Percentiles rank a stretch among this genome's conserved stretches.
These are phyloP conservation scores for Craterocephalus amniculus DNA, from an alignment of 2,797 vertebrate genomes.

Conservation along the genomic window DNA sequence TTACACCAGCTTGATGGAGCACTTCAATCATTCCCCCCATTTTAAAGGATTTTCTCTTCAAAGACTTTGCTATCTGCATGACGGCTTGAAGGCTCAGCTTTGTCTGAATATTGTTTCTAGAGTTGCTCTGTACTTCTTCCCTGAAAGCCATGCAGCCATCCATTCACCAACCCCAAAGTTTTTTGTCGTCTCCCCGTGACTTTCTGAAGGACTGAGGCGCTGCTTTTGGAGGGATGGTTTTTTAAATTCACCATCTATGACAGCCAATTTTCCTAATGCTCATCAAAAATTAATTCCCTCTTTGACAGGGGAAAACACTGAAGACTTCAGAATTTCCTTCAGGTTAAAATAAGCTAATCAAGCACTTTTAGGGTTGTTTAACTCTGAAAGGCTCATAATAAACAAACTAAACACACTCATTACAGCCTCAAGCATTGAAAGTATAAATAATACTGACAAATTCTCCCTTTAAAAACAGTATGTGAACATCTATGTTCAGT, in stretches of 20 bases:
- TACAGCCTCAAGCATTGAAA: not conserved
- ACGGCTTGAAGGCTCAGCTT: constrained; percentile 52
- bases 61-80: constrained; percentile 58
- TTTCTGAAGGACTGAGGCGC: not conserved
- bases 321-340: not conserved
- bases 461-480: not conserved
- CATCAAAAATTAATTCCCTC: not conserved
- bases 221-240: not conserved
- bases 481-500: not conserved
- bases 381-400: not conserved
- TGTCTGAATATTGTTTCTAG: constrained; percentile 55
- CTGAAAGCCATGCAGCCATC: constrained; percentile 39
- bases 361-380: not conserved
- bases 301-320: not conserved
- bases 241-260: not conserved
- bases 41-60: constrained; percentile 49
- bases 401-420: not conserved
- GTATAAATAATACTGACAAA: not conserved
- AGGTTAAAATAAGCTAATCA: not conserved
- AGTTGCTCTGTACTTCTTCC: constrained; percentile 36
- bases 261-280: constrained; percentile 1
- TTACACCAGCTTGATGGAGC: constrained; percentile 51
- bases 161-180: not conserved
- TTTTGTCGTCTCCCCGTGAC: no score
- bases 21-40: constrained; percentile 47